Evolutionary conservation across 2,113 vertebrate genomes (phyloP).

Genomic region (Oreochromis niloticus): DNA sequence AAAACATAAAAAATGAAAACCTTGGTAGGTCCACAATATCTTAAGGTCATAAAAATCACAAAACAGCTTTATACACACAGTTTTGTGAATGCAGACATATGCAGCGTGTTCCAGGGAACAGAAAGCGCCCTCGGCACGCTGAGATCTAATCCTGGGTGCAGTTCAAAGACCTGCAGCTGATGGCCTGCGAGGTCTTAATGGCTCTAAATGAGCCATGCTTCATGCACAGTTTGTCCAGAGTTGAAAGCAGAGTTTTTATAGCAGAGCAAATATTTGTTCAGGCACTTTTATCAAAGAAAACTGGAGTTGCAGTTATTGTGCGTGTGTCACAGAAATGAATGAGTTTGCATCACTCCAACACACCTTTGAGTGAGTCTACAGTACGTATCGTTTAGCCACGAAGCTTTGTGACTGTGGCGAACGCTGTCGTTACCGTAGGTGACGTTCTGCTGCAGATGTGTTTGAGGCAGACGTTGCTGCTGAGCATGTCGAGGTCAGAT

Average conservation of each 20-base stretch:
- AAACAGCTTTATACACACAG: fast-evolving
- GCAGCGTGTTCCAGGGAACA: neutral
- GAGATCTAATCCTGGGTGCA: neutral
- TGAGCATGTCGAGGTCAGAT: neutral
- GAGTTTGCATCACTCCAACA: neutral
- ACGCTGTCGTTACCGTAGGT: neutral
- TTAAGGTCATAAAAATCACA: neutral
- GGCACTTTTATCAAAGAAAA: neutral
- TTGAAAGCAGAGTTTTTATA: neutral
- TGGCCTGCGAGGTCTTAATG: neutral
- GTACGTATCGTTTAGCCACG: neutral
- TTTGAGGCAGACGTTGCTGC: neutral
- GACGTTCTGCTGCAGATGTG: neutral
- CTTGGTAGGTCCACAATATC: neutral
- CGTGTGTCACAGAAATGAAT: neutral
- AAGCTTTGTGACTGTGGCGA: neutral
- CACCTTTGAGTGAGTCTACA: neutral
- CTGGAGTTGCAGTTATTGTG: neutral
- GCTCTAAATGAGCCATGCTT: neutral
- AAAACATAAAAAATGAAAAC: neutral
- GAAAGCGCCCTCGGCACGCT: neutral
- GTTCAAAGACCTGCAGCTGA: neutral
- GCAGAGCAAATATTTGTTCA: neutral
- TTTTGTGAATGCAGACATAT: neutral
- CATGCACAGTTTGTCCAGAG: neutral